phyloP scores from a whole-genome alignment of 2,797 vertebrate species.

The Clarias pachynema region DNA sequence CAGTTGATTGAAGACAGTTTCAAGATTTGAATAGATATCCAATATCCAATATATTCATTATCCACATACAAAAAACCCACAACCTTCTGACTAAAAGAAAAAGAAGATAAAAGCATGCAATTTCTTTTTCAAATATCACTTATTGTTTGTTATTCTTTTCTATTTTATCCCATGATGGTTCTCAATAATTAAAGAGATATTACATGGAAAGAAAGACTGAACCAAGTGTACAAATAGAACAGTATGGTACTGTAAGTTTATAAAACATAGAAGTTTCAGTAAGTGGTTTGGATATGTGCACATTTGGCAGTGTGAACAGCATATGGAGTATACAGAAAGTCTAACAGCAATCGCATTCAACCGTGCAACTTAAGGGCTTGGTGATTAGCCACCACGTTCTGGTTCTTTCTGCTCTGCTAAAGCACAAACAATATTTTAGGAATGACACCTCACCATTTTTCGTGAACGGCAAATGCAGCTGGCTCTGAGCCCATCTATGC shows the following conservation, averaged over 20 bases:
- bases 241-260: no score
- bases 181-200: neutral
- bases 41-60: no score
- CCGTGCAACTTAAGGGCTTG: slow-evolving; percentile 4
- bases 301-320: neutral
- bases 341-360: neutral
- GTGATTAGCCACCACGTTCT: slow-evolving; percentile 25
- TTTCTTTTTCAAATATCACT: neutral
- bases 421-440: slow-evolving; percentile 29
- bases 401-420: slow-evolving; percentile 25
- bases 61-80: no score
- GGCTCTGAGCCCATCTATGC: slow-evolving; percentile 43
- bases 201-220: neutral
- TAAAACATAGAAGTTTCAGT: neutral
- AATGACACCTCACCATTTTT: slow-evolving; percentile 22
- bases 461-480: slow-evolving; percentile 41
- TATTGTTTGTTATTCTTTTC: neutral
- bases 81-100: no score
- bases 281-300: neutral
- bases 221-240: neutral
- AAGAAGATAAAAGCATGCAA: neutral
- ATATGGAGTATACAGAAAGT: slow-evolving; percentile 1
- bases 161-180: neutral
- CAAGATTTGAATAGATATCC: neutral
- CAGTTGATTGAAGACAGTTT: neutral